Evolutionary conservation across 2,888 invertebrate genomes (phyloP).

Genomic region (Dastarcus helophoroides): DNA sequence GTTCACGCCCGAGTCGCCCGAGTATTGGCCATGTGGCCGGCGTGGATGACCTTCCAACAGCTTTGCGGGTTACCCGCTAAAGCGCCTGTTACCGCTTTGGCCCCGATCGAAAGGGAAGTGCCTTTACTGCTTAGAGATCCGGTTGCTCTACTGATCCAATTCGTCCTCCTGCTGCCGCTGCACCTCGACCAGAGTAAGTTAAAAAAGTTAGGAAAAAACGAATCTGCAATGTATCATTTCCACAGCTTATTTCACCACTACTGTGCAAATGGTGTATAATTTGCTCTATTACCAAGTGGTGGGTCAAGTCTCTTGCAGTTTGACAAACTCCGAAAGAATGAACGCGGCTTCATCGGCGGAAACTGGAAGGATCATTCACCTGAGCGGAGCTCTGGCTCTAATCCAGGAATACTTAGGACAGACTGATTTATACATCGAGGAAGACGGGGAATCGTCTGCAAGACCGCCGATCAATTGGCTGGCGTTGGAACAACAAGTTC

Average conservation of each 20-base stretch:
- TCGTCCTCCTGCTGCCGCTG: conserved; percentile 73
- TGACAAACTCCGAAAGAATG: conserved; percentile 53
- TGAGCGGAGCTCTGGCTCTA: conserved; percentile 35
- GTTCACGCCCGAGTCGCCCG: conserved; percentile 69
- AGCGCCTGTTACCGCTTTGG: conserved; percentile 30
- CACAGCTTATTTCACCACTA: conserved; percentile 77
- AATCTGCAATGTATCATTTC: conserved; percentile 16
- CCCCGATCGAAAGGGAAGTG: conserved; percentile 47
- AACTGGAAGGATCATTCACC: conserved; percentile 26
- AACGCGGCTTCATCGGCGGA: conserved; percentile 28
- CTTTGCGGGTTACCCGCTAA: conserved; percentile 38
- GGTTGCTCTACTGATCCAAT: conserved; percentile 72
- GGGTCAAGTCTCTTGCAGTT: conserved; percentile 60
- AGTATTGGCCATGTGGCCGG: conserved; percentile 49
- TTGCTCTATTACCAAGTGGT: conserved; percentile 82
- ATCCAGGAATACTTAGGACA: conserved; percentile 42
- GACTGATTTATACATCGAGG: conserved; percentile 50
- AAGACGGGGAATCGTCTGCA: conserved; percentile 13
- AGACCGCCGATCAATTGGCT: conserved; percentile 31
- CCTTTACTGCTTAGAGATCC: conserved; percentile 83
- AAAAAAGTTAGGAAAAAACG: too few species aligned
- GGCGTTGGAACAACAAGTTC: conserved; percentile 45
- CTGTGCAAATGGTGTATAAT: conserved; percentile 81
- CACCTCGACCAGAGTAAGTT: conserved; percentile 75
- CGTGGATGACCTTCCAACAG: conserved; percentile 42